A percentile compares a stretch with the other conserved stretches of the same genome.
Evolutionary conservation across 2,113 vertebrate species (phyloP).

Genomic region (Muntiacus muntjak): DNA sequence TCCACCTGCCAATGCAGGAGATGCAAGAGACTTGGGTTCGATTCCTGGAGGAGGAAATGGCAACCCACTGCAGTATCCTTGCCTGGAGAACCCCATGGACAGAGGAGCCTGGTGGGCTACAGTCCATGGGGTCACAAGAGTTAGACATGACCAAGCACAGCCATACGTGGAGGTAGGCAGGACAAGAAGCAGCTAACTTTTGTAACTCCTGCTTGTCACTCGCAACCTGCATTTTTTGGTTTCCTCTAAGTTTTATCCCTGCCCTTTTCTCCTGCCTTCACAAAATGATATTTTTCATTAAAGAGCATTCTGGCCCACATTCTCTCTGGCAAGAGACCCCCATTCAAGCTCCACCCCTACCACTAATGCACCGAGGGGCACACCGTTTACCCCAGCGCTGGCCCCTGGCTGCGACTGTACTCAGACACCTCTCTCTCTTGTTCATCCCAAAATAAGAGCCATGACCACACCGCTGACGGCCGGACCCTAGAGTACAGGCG

Average conservation of each 20-base stretch:
- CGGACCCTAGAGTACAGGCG: not conserved
- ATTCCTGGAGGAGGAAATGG: not conserved
- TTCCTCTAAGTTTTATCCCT: not conserved
- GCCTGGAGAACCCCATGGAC: not conserved
- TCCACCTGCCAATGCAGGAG: not conserved
- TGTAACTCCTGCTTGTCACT: not conserved
- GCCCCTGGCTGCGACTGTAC: not conserved
- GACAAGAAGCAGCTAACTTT: not conserved
- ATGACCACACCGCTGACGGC: not conserved
- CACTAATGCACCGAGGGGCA: not conserved
- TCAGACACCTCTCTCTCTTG: not conserved
- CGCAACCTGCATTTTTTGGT: not conserved
- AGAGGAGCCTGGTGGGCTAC: not conserved
- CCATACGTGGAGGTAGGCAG: not conserved
- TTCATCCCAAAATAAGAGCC: not conserved
- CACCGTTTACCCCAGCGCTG: not conserved
- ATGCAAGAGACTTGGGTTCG: not conserved
- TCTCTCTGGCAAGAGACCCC: not conserved
- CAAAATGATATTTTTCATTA: not conserved
- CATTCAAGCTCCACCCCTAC: not conserved
- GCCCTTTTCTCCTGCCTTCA: not conserved
- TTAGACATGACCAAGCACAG: rapidly evolving
- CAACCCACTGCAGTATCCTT: not conserved
- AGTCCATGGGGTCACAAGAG: not conserved
- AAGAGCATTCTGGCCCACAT: not conserved